Evolutionary conservation across 2,113 vertebrate species (phyloP), one percentile per base, ranked within the genome.

Genomic region (Puffinus mauretanicus): DNA sequence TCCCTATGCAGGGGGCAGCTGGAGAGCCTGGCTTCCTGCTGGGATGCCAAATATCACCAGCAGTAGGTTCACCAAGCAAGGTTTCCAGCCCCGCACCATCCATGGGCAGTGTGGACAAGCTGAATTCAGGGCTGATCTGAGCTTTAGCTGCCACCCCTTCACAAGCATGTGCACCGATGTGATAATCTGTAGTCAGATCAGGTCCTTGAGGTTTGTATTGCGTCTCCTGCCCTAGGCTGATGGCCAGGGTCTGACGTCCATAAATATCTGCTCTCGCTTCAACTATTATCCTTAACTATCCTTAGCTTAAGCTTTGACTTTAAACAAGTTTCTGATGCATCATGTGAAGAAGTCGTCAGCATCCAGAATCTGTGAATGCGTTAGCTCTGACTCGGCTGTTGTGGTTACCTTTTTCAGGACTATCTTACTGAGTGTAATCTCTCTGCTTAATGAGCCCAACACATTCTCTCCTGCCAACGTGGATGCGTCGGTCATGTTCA

Each of bases 401-500:
- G 60, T 92, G 82, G 13, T 95, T 94, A 27, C 82, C 78, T 95
- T 83, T 95, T 97, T 38, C 97, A 99, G 99, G 98, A 99, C 99
- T 82, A 99, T 99, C 96, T 97, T 99, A 94, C 98, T 99, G 86
- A 99, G 99, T 69, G 99, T 99, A 90, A 99, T 99, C 98, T 99
- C 99, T 55, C 98, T 99, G 98, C 99, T 99, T 97, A 99, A 99
- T 79, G 99, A 99, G 98, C 99, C 99, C 97, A 99, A 99, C 98
- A 99, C 99, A 22, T 99, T 99, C 97, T 99, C 99, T 29, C 99
- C 99, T 18, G 99, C 99, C 88, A 99, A 99, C 0, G 99, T 99
- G 96, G 99, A 99, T 46, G 99, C 99, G 1, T 99, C 99, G 0
- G 99, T 99, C 94, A 99, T 99, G 99, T 99, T 99, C 98, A 99